Percentiles rank a stretch among this genome's conserved stretches.
phyloP scores from a whole-genome alignment of 2,888 invertebrate species.

The Cyclophora punctaria region DNA sequence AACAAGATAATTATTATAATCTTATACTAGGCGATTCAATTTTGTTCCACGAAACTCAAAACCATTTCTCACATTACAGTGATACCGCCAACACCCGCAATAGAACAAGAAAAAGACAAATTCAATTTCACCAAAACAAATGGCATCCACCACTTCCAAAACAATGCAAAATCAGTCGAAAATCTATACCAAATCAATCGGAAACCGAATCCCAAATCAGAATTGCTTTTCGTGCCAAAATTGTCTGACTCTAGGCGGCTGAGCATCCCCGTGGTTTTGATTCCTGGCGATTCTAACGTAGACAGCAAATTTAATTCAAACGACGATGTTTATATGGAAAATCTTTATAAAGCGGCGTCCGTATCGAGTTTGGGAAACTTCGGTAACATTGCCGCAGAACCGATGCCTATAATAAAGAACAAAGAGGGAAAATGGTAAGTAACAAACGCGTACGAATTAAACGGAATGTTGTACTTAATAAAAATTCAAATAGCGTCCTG shows the following conservation, averaged over 20 bases:
- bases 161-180: constrained; percentile 51
- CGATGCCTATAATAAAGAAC: constrained; percentile 66
- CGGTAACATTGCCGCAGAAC: constrained; percentile 56
- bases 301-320: constrained; percentile 61
- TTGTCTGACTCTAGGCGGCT: constrained; percentile 49
- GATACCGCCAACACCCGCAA: constrained; percentile 64
- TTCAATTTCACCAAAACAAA: constrained; percentile 46
- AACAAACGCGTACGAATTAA: constrained; percentile 3
- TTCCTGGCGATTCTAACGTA: constrained; percentile 41
- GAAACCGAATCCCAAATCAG: constrained; percentile 41
- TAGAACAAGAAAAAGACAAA: constrained; percentile 40
- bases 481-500: constrained; percentile 13
- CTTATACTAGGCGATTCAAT: neutral
- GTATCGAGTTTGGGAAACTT: constrained; percentile 65
- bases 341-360: constrained; percentile 63
- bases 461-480: constrained; percentile 6
- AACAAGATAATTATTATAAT: too few relatives aligned
- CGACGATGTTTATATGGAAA: constrained; percentile 61
- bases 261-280: constrained; percentile 62
- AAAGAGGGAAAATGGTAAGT: constrained; percentile 69
- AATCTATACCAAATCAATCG: constrained; percentile 43
- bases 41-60: neutral
- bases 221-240: constrained; percentile 54
- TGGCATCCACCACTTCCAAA: constrained; percentile 24
- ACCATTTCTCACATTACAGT: constrained; percentile 35